A percentile compares a stretch with the other conserved stretches of the same genome.
Conservation (phyloP, 2,113 vertebrate species). For the Hemibagrus wyckioides region DNA sequence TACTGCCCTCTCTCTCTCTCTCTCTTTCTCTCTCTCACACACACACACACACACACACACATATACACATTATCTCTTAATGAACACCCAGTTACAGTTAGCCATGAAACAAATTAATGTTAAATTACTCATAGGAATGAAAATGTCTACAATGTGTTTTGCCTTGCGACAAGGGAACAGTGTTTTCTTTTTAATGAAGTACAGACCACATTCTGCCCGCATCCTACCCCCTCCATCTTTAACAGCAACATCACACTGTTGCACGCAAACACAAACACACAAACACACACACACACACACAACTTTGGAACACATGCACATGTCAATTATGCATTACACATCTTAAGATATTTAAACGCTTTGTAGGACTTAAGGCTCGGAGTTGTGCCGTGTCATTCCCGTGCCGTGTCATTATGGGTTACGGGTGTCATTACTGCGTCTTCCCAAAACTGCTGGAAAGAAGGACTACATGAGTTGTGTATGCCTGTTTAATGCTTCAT, state of each 20-base stretch:
- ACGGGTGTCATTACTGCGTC: constrained; percentile 66
- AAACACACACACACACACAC: constrained; percentile 30
- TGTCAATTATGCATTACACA: constrained; percentile 76
- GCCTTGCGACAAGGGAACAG: constrained; percentile 30
- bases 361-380: constrained; percentile 73
- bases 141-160: constrained; percentile 38
- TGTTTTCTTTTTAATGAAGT: constrained; percentile 45
- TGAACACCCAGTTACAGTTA: constrained; percentile 23
- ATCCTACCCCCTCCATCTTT: constrained; percentile 24
- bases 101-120: constrained; percentile 29
- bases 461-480: constrained; percentile 61
- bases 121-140: constrained; percentile 46
- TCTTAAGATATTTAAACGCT: constrained; percentile 79
- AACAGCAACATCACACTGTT: constrained; percentile 44
- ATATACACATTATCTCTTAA: constrained; percentile 14
- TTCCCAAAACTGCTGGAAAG: constrained; percentile 72
- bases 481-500: constrained; percentile 55
- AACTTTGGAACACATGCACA: constrained; percentile 62
- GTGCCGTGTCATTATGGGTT: constrained; percentile 42
- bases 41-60: constrained; percentile 13
- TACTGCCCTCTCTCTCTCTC: constrained; percentile 20
- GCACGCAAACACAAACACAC: constrained; percentile 20
- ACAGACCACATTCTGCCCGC: constrained; percentile 25
- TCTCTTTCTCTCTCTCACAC: constrained; percentile 62
- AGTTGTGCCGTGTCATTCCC: constrained; percentile 72